Percentiles rank a stretch among this genome's conserved stretches.
These are phyloP conservation scores for Cyprinella venusta DNA, from an alignment of 2,797 vertebrate species.

Conservation along the genomic window DNA sequence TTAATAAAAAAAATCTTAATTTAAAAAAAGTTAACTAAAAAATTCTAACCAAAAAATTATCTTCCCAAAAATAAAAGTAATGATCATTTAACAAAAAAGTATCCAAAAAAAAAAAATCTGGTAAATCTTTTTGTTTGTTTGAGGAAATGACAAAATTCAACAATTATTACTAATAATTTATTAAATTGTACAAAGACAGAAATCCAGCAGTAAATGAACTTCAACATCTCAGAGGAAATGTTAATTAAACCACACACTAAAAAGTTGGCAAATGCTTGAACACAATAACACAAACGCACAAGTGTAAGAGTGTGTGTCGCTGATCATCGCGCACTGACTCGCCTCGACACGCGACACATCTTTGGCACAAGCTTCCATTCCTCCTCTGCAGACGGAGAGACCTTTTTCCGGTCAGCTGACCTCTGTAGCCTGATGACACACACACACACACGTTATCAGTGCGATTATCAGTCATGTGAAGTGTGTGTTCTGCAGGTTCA, in stretches of 20 bases:
- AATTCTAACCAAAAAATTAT: too few species aligned
- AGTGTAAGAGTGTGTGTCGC: background rate
- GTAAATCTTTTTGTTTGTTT: background rate
- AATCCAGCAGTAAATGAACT: background rate
- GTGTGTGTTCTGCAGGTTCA: slow-evolving; percentile 21
- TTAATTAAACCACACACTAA: background rate
- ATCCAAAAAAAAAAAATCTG: too few species aligned
- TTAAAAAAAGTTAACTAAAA: too few species aligned
- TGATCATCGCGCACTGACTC: slow-evolving; percentile 66
- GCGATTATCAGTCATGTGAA: background rate
- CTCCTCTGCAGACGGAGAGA: slow-evolving; percentile 9
- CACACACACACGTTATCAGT: too few species aligned
- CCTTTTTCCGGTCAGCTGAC: slow-evolving; percentile 39
- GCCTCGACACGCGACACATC: slow-evolving; percentile 70
- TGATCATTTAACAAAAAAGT: too few species aligned
- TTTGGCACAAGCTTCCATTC: slow-evolving; percentile 60
- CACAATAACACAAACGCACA: background rate
- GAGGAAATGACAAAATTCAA: background rate
- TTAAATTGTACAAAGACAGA: background rate
- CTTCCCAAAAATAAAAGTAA: too few species aligned
- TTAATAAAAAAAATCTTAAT: too few species aligned
- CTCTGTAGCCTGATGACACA: slow-evolving; percentile 44
- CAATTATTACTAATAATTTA: slow-evolving; percentile 9
- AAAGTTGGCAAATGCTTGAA: background rate
- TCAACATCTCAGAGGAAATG: background rate